These are phyloP conservation scores for Caenorhabditis sp. DNA, from an alignment of 2,888 invertebrate genomes.

Conservation along the genomic window DNA sequence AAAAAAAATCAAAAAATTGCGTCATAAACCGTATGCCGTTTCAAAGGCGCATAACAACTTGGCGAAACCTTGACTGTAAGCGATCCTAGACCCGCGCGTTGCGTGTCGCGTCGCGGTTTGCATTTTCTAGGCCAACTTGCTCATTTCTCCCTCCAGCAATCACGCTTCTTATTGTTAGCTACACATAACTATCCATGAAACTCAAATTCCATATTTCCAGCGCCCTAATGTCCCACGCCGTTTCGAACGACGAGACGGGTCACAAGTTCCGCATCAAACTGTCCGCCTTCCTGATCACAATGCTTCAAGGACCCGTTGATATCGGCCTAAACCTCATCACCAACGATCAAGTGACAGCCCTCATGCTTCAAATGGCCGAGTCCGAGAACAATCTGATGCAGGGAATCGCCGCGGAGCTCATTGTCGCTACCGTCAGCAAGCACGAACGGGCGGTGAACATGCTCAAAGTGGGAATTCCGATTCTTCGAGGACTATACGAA, in stretches of 20 bases:
- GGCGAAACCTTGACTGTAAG: no score
- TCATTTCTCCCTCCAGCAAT: no score
- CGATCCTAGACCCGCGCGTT: no score
- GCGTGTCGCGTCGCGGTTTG: no score
- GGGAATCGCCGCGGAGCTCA: conserved; percentile 95
- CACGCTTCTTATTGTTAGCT: no score
- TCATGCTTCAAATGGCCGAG: conserved; percentile 97
- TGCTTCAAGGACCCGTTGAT: conserved; percentile 93
- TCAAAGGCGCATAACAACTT: no score
- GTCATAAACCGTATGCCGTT: no score
- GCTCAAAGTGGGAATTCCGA: conserved; percentile 90
- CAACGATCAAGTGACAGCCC: conserved; percentile 91
- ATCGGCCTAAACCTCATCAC: conserved; percentile 89
- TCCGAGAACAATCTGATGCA: conserved; percentile 92
- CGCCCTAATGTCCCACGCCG: conserved; percentile 70
- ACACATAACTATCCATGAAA: no score
- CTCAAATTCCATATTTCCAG: no score
- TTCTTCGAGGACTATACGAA: conserved; percentile 94
- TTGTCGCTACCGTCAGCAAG: conserved; percentile 96
- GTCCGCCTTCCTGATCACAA: conserved; percentile 87
- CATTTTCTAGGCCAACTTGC: no score
- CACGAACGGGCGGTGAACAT: conserved; percentile 94
- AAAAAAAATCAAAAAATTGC: no score
- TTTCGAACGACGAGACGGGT: conserved; percentile 66
- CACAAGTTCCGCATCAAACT: conserved; percentile 75